Evolutionary conservation across 1,140 invertebrate species (phyloP), one percentile per base, ranked within the genome.

Genomic region (Lepidostoma basale): DNA sequence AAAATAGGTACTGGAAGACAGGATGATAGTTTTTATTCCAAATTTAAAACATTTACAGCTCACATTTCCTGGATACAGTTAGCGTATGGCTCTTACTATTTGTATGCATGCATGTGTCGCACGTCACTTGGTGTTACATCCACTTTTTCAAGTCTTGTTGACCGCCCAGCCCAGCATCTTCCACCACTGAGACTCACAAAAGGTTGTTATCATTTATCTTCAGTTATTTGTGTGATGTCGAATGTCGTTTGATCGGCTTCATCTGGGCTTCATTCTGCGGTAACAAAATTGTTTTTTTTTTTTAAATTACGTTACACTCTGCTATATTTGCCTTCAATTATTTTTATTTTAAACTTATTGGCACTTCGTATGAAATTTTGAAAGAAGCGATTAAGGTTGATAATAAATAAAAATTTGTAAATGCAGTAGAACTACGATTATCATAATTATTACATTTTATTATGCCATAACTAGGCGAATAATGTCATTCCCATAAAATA

Each of bases 191-290:
- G 49, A 26, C n/a, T 39, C 44, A 26, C 22, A 60, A 9, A 67
- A 73, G 70, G 67, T 73, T 66, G 60, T 68, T 68, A 68, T 69
- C 26, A 42, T 70, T 70, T 70, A 54, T 10, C 28, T 62, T 71
- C 39, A 56, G 36, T 5, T 67, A 30, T 59, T 54, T 40, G 54
- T 52, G 6, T 56, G 10, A 23, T 30, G 20, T n/a, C 33, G 33
- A 14, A 25, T 56, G 26, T 47, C 18, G 2, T 49, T 16, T 45
- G 36, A 14, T 28, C 36, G 20, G 58, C 33, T 60, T 60, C 18
- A 10, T 23, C 16, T 6, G 10, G 5, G 42, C 42, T 45, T 45
- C 16, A 18, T n/a, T n/a, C n/a, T n/a, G n/a, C n/a, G n/a, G n/a
- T n/a, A n/a, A n/a, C n/a, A n/a, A n/a, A n/a, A n/a, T n/a, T n/a